A percentile compares a stretch with the other conserved stretches of the same genome.
Conservation (phyloP, 2,113 vertebrate species). For the Anarrhichthys ocellatus region DNA sequence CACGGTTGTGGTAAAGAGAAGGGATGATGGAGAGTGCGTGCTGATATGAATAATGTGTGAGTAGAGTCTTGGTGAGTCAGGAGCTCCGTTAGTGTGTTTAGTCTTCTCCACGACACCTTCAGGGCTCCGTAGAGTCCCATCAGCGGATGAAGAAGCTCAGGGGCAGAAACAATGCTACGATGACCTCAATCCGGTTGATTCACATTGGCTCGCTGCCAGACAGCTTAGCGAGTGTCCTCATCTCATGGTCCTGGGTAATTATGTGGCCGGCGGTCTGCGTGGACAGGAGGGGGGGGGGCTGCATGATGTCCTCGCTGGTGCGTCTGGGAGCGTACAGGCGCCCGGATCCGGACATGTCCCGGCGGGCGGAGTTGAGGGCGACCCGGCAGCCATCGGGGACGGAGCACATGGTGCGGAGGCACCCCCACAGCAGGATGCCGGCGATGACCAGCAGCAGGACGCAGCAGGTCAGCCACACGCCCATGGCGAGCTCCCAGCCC, state of each 20-base stretch:
- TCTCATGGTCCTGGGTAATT: constrained; percentile 73
- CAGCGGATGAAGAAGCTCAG: constrained; percentile 32
- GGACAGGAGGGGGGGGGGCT: constrained; percentile 68
- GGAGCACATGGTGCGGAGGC: constrained; percentile 83
- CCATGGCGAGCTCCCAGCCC: constrained; percentile 86
- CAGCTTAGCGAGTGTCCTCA: constrained; percentile 57
- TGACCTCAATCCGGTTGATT: constrained; percentile 71
- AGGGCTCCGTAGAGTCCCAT: constrained; percentile 10
- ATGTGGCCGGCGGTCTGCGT: constrained; percentile 27
- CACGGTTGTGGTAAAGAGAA: no score
- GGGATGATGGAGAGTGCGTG: no score
- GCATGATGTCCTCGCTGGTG: constrained; percentile 61
- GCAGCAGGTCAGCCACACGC: constrained; percentile 90
- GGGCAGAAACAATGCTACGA: constrained; percentile 47
- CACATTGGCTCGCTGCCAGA: constrained; percentile 59
- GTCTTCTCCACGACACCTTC: not conserved
- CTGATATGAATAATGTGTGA: no score
- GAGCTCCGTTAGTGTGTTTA: not conserved
- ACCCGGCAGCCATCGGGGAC: constrained; percentile 47
- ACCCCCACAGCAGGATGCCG: constrained; percentile 85
- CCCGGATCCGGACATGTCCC: not conserved
- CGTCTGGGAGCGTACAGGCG: constrained; percentile 56
- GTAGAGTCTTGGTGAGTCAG: not conserved
- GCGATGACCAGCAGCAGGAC: constrained; percentile 86
- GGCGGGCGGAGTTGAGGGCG: constrained; percentile 32